A percentile compares a stretch with the other conserved stretches of the same genome.
Conservation (phyloP, 2,113 vertebrate species). For the Archocentrus centrarchus region DNA sequence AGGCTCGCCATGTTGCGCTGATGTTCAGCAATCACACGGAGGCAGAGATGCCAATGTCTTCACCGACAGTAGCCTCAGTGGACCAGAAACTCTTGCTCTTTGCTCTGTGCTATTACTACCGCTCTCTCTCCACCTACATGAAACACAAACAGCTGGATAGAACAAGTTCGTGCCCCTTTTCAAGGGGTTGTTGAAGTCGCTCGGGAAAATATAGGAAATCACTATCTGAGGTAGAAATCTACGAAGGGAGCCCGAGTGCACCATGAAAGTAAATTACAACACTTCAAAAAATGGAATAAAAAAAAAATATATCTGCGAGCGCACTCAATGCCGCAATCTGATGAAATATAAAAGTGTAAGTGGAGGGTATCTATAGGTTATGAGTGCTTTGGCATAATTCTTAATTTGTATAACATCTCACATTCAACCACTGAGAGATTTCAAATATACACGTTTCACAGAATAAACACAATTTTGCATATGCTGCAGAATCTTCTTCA, state of each 20-base stretch:
- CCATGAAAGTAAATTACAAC: conserved; percentile 51
- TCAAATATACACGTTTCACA: conserved; percentile 11
- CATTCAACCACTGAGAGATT: not conserved
- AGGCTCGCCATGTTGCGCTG: conserved; percentile 43
- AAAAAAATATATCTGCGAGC: conserved; percentile 12
- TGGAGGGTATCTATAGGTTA: not conserved
- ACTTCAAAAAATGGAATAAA: not conserved
- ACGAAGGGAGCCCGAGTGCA: conserved; percentile 28
- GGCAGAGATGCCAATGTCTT: conserved; percentile 44
- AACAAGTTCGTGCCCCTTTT: conserved; percentile 55
- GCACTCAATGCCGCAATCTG: not conserved
- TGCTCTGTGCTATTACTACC: conserved; percentile 54
- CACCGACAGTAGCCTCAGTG: conserved; percentile 47
- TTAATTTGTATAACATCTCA: conserved; percentile 1
- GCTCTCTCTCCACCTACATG: conserved; percentile 32
- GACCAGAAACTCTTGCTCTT: conserved; percentile 52
- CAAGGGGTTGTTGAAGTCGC: conserved; percentile 41
- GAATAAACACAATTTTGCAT: not conserved
- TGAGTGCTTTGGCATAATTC: not conserved
- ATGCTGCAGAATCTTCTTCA: conserved; percentile 19
- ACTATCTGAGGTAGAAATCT: conserved; percentile 46
- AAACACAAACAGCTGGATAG: conserved; percentile 53
- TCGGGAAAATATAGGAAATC: conserved; percentile 59
- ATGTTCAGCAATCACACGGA: conserved; percentile 60
- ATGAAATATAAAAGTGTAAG: not conserved